Conservation (phyloP, 2,113 vertebrate genomes). For the Festucalex cinctus region DNA sequence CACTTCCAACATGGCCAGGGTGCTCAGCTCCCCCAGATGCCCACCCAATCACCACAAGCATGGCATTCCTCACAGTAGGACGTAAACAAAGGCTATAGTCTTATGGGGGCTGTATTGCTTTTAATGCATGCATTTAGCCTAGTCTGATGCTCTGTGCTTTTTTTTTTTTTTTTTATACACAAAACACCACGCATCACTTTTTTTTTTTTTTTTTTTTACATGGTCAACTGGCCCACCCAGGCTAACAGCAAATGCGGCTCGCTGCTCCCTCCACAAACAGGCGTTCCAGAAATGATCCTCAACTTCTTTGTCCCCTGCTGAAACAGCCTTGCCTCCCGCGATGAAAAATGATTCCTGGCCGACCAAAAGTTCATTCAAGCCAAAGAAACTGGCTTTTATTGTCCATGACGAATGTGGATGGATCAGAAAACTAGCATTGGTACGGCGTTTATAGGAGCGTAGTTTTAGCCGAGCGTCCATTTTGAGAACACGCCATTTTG, state of each 20-base stretch:
- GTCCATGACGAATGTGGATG: slow-evolving; percentile 39
- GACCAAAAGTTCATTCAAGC: slow-evolving; percentile 58
- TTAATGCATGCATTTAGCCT: neutral
- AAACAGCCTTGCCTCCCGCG: slow-evolving; percentile 61
- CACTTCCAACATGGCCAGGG: slow-evolving; percentile 67
- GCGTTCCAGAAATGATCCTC: slow-evolving; percentile 58
- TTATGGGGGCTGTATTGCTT: slow-evolving; percentile 1
- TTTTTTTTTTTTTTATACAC: neutral
- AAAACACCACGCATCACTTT: slow-evolving; percentile 18
- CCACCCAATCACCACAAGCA: slow-evolving; percentile 69
- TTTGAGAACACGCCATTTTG: slow-evolving; percentile 78
- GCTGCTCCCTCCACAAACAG: slow-evolving; percentile 57
- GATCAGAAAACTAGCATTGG: slow-evolving; percentile 14
- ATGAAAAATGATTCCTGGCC: slow-evolving; percentile 39
- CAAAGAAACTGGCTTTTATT: slow-evolving; percentile 32
- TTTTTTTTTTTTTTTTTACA: neutral
- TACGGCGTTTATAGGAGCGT: slow-evolving; percentile 33
- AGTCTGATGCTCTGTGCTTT: neutral
- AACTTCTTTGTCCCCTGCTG: slow-evolving; percentile 45
- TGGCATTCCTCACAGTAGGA: slow-evolving; percentile 42
- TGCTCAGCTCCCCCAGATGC: slow-evolving; percentile 60
- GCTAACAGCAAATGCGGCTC: slow-evolving; percentile 41
- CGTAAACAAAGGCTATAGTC: slow-evolving; percentile 17
- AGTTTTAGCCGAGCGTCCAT: slow-evolving; percentile 71
- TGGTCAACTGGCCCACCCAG: slow-evolving; percentile 22